phyloP scores from a whole-genome alignment of 2,113 vertebrate genomes.

The Cyprinodon brontotheroides region DNA sequence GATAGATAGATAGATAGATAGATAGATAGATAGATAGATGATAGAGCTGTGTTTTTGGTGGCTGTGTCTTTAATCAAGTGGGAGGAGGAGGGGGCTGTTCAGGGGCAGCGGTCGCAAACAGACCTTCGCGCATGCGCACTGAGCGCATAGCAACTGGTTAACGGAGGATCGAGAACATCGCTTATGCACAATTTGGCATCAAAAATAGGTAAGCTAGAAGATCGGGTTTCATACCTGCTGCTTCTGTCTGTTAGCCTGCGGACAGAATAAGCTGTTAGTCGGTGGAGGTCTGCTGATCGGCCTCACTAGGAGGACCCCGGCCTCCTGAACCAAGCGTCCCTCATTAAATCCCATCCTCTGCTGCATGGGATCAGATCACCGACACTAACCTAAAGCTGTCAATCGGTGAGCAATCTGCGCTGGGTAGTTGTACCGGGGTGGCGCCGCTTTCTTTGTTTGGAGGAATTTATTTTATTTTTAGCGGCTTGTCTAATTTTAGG shows the following conservation, averaged over 20 bases:
- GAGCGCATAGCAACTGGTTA: conserved; percentile 16
- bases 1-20: too few relatives aligned
- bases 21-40: not conserved
- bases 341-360: conserved; percentile 22
- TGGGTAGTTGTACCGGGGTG: conserved; percentile 15
- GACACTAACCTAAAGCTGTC: not conserved
- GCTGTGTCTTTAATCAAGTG: conserved; percentile 58
- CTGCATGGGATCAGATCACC: conserved; percentile 7
- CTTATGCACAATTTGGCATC: conserved; percentile 35
- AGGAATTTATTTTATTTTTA: not conserved
- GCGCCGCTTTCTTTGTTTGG: conserved; percentile 51
- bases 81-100: not conserved
- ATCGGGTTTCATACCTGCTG: not conserved
- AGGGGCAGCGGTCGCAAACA: not conserved
- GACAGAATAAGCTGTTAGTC: too few relatives aligned
- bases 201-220: conserved; percentile 47
- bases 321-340: conserved; percentile 8
- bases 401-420: not conserved
- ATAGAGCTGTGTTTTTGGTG: not conserved
- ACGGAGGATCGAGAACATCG: conserved; percentile 9
- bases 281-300: not conserved
- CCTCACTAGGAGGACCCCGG: too few relatives aligned
- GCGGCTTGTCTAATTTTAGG: conserved; percentile 37
- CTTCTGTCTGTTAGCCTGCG: not conserved
- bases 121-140: conserved; percentile 54